Evolutionary conservation across 2,888 invertebrate species (phyloP), one percentile per base, ranked within the genome.

Genomic region (Automeris io): DNA sequence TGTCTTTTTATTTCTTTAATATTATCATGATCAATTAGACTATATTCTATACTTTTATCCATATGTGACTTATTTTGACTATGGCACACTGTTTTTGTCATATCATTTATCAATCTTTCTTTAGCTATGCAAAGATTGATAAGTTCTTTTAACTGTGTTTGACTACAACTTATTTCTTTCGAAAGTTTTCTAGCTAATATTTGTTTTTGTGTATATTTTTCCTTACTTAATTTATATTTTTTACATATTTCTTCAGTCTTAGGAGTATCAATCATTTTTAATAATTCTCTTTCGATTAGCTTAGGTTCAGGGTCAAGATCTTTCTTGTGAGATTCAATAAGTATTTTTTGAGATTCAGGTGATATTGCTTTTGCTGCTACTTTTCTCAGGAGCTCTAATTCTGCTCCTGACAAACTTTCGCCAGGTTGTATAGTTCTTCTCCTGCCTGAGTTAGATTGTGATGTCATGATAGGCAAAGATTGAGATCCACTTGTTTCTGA

Each of bases 51-150:
- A 64, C 91, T 92, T 36, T 92, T 91, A 49, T 90, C 88, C 45
- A 67, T 70, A 35, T 60, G 53, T 47, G 80, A 82, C 40, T 63
- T 79, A 40, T 74, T 75, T 42, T 61, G 64, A 44, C 63, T 73
- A 43, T 72, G 61, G 40, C 70, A 73, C 26, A 78, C 64, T 33
- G 77, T 64, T 61, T 69, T 80, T 1, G 80, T 77, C 51, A 94
- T 81, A 52, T 93, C 93, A 53, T 90, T 89, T 47, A 93, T 92
- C 33, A 93, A 87, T 54, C 91, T 91, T 64, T 94, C 92, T 69
- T 94, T 94, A 1, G 81, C 77, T 54, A 87, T 78, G 53, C 87
- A 87, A 16, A 92, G 88, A 57, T 90, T 89, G 54, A 94, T 92
- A 16, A 94, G 74, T 68, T 94, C 93, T 50, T 90, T 90, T 2